Evolutionary conservation across 2,888 invertebrate genomes (phyloP), one percentile per base, ranked within the genome.

Genomic region (Pogonocherus hispidulus): DNA sequence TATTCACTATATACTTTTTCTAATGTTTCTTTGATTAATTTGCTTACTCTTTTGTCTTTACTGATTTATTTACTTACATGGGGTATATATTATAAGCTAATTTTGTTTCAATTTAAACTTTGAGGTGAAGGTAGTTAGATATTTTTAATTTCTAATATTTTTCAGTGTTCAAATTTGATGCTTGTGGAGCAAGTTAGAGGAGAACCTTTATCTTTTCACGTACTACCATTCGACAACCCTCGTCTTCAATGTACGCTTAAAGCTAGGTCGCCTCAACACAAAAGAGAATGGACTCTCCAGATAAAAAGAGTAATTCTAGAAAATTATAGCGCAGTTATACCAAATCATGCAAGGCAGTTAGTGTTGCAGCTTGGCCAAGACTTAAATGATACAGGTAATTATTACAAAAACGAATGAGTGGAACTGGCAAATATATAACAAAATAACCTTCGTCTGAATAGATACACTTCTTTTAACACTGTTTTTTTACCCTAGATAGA

Each of bases 101-200:
- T n/a, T n/a, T n/a, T n/a, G n/a, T n/a, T n/a, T n/a, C n/a, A n/a
- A n/a, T n/a, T n/a, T n/a, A n/a, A n/a, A n/a, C n/a, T n/a, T n/a
- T n/a, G n/a, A n/a, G n/a, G n/a, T n/a, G n/a, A n/a, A n/a, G n/a
- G n/a, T n/a, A n/a, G n/a, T n/a, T n/a, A n/a, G n/a, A n/a, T n/a
- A n/a, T n/a, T n/a, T n/a, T n/a, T n/a, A n/a, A n/a, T 59, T 47
- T 46, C 14, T 16, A 1, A 6, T 3, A 69, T 81, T 81, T 79
- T 89, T 56, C 86, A 98, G 98, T 97, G 97, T 87, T 97, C 97
- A 80, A 97, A 97, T 87, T 89, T 98, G 88, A 98, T 98, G 97
- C 86, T 98, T 70, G 96, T 98, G 78, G 98, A 98, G 84, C 95
- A 96, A 80, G 94, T 98, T 78, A 92, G 95, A 62, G 96, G 96